A percentile compares a stretch with the other conserved stretches of the same genome.
Evolutionary conservation across 2,888 invertebrate species (phyloP).

Genomic region (Habroteleia sp.): DNA sequence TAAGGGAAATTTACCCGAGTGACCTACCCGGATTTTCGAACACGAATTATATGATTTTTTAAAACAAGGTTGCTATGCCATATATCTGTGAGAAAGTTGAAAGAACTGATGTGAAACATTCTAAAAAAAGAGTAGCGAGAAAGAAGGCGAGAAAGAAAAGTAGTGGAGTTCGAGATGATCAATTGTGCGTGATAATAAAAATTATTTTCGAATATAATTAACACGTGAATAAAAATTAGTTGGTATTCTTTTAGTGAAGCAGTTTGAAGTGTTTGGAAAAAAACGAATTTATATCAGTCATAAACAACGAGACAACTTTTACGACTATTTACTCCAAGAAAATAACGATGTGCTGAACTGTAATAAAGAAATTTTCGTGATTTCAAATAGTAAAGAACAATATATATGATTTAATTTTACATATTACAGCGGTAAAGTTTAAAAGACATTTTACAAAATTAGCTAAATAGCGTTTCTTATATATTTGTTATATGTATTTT

Average conservation of each 20-base stretch:
- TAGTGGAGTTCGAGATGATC: constrained; percentile 16
- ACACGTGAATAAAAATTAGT: constrained; percentile 5
- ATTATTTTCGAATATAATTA: constrained; percentile 38
- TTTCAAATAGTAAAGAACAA: constrained; percentile 32
- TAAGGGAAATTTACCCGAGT: constrained; percentile 40
- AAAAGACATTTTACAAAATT: too few species aligned
- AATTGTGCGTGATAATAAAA: constrained; percentile 16
- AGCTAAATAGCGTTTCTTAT: too few species aligned
- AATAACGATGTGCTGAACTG: constrained; percentile 47
- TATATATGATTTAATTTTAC: too few species aligned
- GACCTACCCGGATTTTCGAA: constrained; percentile 58
- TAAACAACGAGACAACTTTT: constrained; percentile 49
- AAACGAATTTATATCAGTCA: constrained; percentile 36
- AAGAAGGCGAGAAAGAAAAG: background rate
- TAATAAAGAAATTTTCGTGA: constrained; percentile 48
- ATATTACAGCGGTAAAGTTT: too few species aligned
- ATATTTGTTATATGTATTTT: too few species aligned
- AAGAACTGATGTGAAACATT: constrained; percentile 46
- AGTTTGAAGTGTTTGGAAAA: constrained; percentile 15
- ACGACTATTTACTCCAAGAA: constrained; percentile 33
- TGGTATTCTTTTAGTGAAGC: constrained; percentile 22
- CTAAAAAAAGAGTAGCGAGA: constrained; percentile 18
- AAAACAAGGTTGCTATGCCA: constrained; percentile 52
- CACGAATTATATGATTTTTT: constrained; percentile 55
- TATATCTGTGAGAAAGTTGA: constrained; percentile 54